phyloP scores from a whole-genome alignment of 2,888 invertebrate species.

The Meghimatium bilineatum region DNA sequence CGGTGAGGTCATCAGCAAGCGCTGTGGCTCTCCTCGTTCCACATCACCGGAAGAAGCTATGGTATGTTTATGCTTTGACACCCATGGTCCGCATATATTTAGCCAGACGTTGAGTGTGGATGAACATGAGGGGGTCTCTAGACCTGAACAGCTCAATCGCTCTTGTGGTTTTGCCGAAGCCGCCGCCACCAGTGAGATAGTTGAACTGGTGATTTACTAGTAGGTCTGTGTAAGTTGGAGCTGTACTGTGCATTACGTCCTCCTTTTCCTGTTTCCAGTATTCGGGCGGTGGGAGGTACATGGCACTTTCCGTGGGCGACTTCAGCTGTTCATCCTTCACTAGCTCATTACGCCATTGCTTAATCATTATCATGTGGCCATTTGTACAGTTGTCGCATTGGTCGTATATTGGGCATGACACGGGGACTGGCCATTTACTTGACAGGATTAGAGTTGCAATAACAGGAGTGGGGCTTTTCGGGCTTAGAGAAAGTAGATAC shows the following conservation, averaged over 20 bases:
- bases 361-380: neutral
- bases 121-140: slow-evolving; percentile 1
- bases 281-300: neutral
- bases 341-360: neutral
- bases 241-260: neutral
- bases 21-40: neutral
- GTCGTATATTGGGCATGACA: neutral
- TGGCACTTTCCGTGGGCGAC: neutral
- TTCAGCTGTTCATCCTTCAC: neutral
- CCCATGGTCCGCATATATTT: slow-evolving; percentile 7
- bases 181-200: slow-evolving; percentile 14
- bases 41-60: slow-evolving; percentile 19
- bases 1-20: neutral
- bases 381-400: neutral
- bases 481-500: too few species aligned
- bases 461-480: too few species aligned
- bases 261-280: too few species aligned
- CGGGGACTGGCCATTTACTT: neutral
- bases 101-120: neutral
- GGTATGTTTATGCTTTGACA: neutral
- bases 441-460: neutral
- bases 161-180: neutral
- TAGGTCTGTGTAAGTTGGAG: neutral
- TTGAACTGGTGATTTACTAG: neutral
- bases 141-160: slow-evolving; percentile 3